These are phyloP conservation scores for Aphrophora alni DNA, from an alignment of 2,888 invertebrate species.

Conservation along the genomic window DNA sequence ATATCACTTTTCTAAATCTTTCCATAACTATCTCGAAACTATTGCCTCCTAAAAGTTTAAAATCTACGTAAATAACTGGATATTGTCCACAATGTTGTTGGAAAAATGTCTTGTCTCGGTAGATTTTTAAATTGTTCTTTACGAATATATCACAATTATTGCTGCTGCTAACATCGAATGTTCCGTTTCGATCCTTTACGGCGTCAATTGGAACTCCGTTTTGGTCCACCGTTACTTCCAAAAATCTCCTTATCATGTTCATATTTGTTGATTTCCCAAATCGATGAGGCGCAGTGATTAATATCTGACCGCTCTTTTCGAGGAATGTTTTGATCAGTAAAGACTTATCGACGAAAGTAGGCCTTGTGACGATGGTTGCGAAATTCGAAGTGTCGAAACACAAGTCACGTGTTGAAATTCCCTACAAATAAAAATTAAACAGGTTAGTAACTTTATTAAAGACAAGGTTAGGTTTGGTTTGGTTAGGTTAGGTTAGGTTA, in stretches of 20 bases:
- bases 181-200: background rate
- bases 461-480: no score
- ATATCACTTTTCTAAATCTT: background rate
- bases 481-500: no score
- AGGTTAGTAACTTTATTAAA: no score
- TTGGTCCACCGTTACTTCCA: background rate
- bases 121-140: background rate
- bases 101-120: background rate
- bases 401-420: background rate
- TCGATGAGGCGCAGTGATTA: slow-evolving; percentile 17
- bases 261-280: slow-evolving; percentile 26
- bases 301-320: background rate
- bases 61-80: background rate
- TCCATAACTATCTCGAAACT: background rate
- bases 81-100: background rate
- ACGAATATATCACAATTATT: background rate
- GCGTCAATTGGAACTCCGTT: background rate
- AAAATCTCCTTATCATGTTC: slow-evolving; percentile 18
- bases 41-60: background rate
- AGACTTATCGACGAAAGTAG: slow-evolving; percentile 24
- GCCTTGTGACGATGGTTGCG: slow-evolving; percentile 14
- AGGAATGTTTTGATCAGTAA: slow-evolving; percentile 7
- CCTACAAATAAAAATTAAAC: background rate
- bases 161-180: background rate
- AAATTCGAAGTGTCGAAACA: slow-evolving; percentile 25